These are phyloP conservation scores for Furcifer pardalis DNA, from an alignment of 2,797 vertebrate species.

Conservation along the genomic window DNA sequence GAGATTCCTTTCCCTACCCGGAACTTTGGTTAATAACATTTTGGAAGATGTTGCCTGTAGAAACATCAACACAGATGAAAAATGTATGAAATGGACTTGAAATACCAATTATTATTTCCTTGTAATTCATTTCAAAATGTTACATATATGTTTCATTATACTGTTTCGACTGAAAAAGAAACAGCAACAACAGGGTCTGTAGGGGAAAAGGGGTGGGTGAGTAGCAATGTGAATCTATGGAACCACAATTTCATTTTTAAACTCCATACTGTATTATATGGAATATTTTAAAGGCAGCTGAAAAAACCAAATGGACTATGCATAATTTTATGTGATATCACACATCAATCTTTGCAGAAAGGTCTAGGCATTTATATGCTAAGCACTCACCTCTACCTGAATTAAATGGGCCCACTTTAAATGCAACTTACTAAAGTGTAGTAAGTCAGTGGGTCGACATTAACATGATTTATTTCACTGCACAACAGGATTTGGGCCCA, in stretches of 20 bases:
- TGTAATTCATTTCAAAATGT: constrained; percentile 61
- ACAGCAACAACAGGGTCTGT: background rate
- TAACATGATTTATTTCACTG: too few species aligned
- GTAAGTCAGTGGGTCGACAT: too few species aligned
- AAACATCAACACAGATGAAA: constrained; percentile 53
- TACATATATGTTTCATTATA: constrained; percentile 63
- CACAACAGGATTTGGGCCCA: too few species aligned
- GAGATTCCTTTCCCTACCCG: constrained; percentile 42
- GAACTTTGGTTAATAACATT: constrained; percentile 51
- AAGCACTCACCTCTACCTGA: too few species aligned
- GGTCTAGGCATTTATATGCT: too few species aligned
- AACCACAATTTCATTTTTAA: constrained; percentile 59
- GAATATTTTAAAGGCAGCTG: constrained; percentile 38
- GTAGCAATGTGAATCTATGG: constrained; percentile 57
- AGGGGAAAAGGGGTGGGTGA: background rate
- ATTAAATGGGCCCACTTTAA: too few species aligned
- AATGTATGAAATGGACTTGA: constrained; percentile 46
- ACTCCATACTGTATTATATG: constrained; percentile 40
- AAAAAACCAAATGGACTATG: constrained; percentile 42
- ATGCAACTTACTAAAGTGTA: too few species aligned
- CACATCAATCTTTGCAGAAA: too few species aligned
- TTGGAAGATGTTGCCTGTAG: constrained; percentile 57
- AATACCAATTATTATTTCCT: constrained; percentile 42
- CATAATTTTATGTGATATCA: constrained; percentile 42
- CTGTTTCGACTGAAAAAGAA: constrained; percentile 59